Conservation (phyloP, 2,888 invertebrate genomes). For the Lithophane socia region DNA sequence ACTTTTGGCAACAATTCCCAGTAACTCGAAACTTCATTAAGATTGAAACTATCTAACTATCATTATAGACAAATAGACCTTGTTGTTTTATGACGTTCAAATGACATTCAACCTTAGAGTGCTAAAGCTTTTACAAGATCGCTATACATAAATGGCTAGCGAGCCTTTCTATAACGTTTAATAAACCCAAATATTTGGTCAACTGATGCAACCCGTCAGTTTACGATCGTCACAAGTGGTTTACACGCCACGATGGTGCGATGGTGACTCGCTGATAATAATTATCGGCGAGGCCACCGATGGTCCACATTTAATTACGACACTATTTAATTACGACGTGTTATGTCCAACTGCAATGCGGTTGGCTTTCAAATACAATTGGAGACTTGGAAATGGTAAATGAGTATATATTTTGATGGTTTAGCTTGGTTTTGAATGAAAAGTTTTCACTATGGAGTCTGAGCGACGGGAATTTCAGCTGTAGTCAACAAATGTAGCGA, state of each 20-base stretch:
- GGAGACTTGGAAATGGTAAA: neutral
- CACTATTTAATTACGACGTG: conserved; percentile 28
- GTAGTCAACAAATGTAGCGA: neutral
- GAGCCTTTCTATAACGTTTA: neutral
- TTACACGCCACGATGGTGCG: conserved; percentile 1
- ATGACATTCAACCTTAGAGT: neutral
- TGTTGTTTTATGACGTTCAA: neutral
- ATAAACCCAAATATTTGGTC: neutral
- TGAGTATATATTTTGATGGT: neutral
- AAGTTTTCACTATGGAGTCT: neutral
- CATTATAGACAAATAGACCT: neutral
- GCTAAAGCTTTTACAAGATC: neutral
- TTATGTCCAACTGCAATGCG: conserved; percentile 36
- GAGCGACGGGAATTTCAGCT: neutral
- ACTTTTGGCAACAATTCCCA: neutral
- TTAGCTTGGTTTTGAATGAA: neutral
- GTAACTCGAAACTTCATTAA: neutral
- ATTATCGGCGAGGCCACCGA: conserved; percentile 28
- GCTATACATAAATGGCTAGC: neutral
- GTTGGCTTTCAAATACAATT: conserved; percentile 26
- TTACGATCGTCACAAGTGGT: conserved; percentile 8
- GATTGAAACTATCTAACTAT: too few relatives aligned
- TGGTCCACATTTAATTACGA: conserved; percentile 32
- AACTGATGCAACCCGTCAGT: neutral
- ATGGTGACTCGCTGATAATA: conserved; percentile 2